Base-by-base conservation (phyloP, 2,113 vertebrate species). In the Meleagris gallopavo region DNA sequence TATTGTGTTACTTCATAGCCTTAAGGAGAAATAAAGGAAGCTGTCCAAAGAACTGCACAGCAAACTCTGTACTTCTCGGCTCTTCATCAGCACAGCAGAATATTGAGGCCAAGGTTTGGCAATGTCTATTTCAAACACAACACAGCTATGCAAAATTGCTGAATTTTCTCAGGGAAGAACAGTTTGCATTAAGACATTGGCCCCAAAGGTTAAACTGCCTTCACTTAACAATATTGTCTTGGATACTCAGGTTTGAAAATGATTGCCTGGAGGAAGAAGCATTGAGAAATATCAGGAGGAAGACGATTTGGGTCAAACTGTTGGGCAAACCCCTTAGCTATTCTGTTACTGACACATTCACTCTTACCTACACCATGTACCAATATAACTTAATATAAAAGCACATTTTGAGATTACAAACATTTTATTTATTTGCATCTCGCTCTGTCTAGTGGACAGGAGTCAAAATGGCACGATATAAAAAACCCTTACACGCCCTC, bases 401-500 rank as follows among this genome's bases (percentile, higher is more conserved):
- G 80, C 30, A 7, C 64, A 62, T 62, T 93, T 61, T 93, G 73
- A 73, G 86, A 79, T 43, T 13, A 67, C 88, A 71, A 75, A 48
- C 45, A n/a, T 64, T 4, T 54, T 88, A 64, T 73, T 80, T 55
- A 34, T 81, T 89, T 72, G 80, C 81, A 46, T 86, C 41, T 72
- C 61, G 10, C n/a, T 69, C 32, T 25, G 25, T 46, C 76, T 40
- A 32, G 22, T 52, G 70, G 86, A 57, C 24, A n/a, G 69, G 72
- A 81, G 46, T 87, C 36, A 87, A 79, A 92, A 73, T 54, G 65
- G 65, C 52, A 94, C 65, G 75, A 73, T 75, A 82, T 73, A 94
- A 78, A 90, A 96, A 96, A 89, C 86, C 65, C 75, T 94, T 86
- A 97, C 48, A 85, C 93, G 96, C 97, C 97, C 97, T 95, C 98